A percentile compares a stretch with the other conserved stretches of the same genome.
These are phyloP conservation scores for Chloropsis hardwickii DNA, from an alignment of 2,113 vertebrate genomes.

Conservation along the genomic window DNA sequence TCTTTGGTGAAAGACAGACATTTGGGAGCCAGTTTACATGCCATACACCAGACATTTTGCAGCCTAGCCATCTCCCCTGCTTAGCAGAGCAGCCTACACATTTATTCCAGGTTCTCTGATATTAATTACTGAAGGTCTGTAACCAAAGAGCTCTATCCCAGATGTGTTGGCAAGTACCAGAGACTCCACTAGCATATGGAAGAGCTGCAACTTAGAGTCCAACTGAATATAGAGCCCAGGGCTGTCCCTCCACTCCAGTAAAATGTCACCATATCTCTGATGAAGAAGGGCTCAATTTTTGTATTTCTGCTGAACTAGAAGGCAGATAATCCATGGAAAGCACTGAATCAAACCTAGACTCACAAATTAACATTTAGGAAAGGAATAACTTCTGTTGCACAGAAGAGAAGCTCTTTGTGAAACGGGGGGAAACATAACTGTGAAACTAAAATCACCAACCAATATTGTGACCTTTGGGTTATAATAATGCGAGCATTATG, in stretches of 20 bases:
- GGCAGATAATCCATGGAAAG: not conserved
- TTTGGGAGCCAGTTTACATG: not conserved
- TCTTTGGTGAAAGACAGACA: not conserved
- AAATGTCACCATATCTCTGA: fast-evolving
- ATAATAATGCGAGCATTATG: constrained; percentile 4
- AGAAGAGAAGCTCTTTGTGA: constrained; percentile 15
- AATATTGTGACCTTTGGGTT: constrained; percentile 42
- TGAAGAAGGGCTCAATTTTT: not conserved
- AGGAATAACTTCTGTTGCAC: not conserved
- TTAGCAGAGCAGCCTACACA: not conserved
- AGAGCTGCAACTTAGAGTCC: not conserved
- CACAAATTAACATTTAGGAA: constrained; percentile 51
- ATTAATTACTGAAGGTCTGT: not conserved
- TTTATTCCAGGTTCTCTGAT: not conserved
- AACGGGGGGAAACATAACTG: not conserved
- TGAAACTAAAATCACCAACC: not conserved
- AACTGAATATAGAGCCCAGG: not conserved
- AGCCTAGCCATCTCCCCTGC: not conserved
- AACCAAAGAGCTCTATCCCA: not conserved
- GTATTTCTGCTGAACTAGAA: not conserved
- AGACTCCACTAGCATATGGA: not conserved
- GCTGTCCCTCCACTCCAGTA: not conserved
- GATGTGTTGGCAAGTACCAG: not conserved
- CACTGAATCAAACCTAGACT: not conserved
- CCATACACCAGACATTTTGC: not conserved